A percentile compares a stretch with the other conserved stretches of the same genome.
Conservation (phyloP, 1,140 invertebrate species). For the Megalonaias nervosa region DNA sequence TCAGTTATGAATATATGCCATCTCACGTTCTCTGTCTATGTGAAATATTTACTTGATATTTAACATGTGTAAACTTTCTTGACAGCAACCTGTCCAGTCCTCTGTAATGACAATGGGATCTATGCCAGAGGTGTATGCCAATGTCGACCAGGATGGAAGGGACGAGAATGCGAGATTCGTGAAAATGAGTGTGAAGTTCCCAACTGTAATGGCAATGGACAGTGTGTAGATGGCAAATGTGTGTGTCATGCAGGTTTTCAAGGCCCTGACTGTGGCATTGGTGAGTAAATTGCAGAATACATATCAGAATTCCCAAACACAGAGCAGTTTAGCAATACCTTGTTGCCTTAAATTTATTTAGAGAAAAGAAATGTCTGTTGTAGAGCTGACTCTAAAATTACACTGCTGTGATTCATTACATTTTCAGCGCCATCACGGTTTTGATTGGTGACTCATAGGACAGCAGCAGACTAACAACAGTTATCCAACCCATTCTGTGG, state of each 20-base stretch:
- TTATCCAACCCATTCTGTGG: too few relatives aligned
- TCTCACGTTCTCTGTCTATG: too few relatives aligned
- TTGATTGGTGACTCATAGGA: too few relatives aligned
- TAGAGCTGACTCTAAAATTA: too few relatives aligned
- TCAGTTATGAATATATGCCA: too few relatives aligned
- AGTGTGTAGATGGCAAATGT: slow-evolving; percentile 69
- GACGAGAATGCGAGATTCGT: slow-evolving; percentile 66
- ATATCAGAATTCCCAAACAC: too few relatives aligned
- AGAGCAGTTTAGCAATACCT: too few relatives aligned
- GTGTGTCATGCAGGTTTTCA: slow-evolving; percentile 66
- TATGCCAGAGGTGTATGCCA: slow-evolving; percentile 67
- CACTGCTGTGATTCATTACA: too few relatives aligned
- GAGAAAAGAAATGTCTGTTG: too few relatives aligned
- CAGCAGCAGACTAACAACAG: too few relatives aligned
- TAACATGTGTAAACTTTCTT: slow-evolving; percentile 4
- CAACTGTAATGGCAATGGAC: slow-evolving; percentile 69
- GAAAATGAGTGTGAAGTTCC: slow-evolving; percentile 66
- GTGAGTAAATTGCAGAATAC: slow-evolving; percentile 43
- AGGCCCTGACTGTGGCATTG: slow-evolving; percentile 66
- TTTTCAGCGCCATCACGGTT: too few relatives aligned
- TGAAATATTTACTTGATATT: not conserved
- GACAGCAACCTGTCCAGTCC: slow-evolving; percentile 80
- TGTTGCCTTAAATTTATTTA: too few relatives aligned
- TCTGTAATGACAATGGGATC: slow-evolving; percentile 69
- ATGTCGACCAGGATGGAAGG: slow-evolving; percentile 70